A percentile compares a stretch with the other conserved stretches of the same genome.
These are phyloP conservation scores for Paramormyrops kingsleyae DNA, from an alignment of 2,113 vertebrate genomes.

Conservation along the genomic window DNA sequence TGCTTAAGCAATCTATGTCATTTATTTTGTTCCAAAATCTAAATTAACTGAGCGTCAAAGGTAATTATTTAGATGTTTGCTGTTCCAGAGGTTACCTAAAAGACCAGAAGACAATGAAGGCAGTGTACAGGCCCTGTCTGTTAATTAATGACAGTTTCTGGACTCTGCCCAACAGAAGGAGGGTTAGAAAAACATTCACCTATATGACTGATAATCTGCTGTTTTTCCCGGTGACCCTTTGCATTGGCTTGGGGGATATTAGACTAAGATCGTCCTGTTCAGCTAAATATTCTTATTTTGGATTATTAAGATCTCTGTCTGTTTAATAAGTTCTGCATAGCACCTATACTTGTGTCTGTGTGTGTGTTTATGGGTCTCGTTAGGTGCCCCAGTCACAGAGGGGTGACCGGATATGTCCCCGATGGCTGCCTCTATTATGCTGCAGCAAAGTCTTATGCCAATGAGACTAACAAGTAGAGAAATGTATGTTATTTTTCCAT, in stretches of 20 bases:
- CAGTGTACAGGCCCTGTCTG: too few relatives aligned
- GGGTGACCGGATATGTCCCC: too few relatives aligned
- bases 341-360: too few relatives aligned
- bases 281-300: too few relatives aligned
- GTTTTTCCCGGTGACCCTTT: background rate
- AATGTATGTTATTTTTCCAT: too few relatives aligned
- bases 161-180: background rate
- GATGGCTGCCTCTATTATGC: too few relatives aligned
- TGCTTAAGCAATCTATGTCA: background rate
- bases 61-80: background rate
- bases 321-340: background rate
- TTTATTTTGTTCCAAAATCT: background rate
- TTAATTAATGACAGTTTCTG: too few relatives aligned
- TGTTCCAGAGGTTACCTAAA: background rate
- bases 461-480: too few relatives aligned
- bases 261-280: background rate
- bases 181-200: background rate
- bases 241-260: background rate
- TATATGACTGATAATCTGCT: background rate
- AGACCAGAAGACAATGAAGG: background rate
- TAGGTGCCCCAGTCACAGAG: too few relatives aligned
- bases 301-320: too few relatives aligned
- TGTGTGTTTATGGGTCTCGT: background rate
- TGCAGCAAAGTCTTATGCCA: too few relatives aligned
- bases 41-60: background rate